Evolutionary conservation across 2,888 invertebrate genomes (phyloP).

Genomic region (Eulithis prunata): DNA sequence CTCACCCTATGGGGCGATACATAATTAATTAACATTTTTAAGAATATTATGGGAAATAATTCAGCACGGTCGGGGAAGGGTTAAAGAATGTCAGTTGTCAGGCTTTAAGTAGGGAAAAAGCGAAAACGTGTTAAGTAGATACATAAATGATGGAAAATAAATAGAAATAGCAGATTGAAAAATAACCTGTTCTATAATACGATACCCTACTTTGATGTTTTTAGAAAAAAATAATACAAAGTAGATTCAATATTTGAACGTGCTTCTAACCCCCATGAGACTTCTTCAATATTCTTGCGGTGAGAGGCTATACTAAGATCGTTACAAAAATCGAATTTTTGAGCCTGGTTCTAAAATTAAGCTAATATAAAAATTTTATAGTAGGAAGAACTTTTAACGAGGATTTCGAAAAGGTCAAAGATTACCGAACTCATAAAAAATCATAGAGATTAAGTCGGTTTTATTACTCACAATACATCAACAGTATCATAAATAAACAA

Average conservation of each 20-base stretch:
- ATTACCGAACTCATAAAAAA: not conserved
- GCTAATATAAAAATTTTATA: no score
- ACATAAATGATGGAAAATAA: conserved; percentile 47
- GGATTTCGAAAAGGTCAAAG: not conserved
- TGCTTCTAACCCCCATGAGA: no score
- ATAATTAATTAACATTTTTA: conserved; percentile 72
- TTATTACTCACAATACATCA: conserved; percentile 55
- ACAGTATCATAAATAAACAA: conserved; percentile 67
- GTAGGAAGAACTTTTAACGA: no score
- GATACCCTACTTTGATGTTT: no score
- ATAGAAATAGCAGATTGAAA: not conserved
- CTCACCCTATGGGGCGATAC: conserved; percentile 56
- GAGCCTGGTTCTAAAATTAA: no score
- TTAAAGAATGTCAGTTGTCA: conserved; percentile 75
- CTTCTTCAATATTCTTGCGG: no score
- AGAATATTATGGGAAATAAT: conserved; percentile 73
- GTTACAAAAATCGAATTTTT: no score
- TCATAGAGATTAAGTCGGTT: conserved; percentile 18
- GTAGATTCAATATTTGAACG: no score
- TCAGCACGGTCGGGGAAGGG: conserved; percentile 70
- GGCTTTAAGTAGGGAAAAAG: conserved; percentile 61
- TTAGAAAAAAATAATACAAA: no score
- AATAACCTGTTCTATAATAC: no score
- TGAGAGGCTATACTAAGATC: no score
- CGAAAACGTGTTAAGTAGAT: conserved; percentile 32